Conservation (phyloP, 2,113 vertebrate species). For the Microtus montanus region DNA sequence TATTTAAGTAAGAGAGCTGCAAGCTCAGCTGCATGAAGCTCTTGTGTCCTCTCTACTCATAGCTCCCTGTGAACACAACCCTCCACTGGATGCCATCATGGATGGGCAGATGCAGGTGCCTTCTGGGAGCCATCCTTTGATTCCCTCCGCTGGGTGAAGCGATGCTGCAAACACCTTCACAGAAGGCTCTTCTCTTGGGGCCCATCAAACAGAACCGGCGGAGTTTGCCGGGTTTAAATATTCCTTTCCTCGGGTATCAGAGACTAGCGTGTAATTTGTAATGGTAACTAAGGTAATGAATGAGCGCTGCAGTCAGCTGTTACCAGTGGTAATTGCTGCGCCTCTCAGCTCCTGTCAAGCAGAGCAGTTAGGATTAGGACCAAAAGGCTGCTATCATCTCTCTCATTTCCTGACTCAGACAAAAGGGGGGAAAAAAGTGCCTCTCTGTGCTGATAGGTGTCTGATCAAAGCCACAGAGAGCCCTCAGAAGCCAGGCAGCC, state of each 20-base stretch:
- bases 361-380: slow-evolving; percentile 87
- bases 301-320: slow-evolving; percentile 84
- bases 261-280: slow-evolving; percentile 68
- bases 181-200: slow-evolving; percentile 7
- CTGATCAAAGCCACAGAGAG: slow-evolving; percentile 92
- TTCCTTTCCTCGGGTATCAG: slow-evolving; percentile 58
- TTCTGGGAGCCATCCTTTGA: neutral
- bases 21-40: neutral
- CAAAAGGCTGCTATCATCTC: slow-evolving; percentile 90
- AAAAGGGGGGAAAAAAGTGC: slow-evolving; percentile 86
- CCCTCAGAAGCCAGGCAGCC: slow-evolving; percentile 89
- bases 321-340: slow-evolving; percentile 90
- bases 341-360: slow-evolving; percentile 95
- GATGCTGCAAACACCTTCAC: slow-evolving; percentile 1
- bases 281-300: slow-evolving; percentile 83
- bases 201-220: neutral
- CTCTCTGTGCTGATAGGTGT: slow-evolving; percentile 91
- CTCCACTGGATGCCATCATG: neutral
- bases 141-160: neutral
- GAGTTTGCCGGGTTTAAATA: slow-evolving; percentile 54
- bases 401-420: slow-evolving; percentile 93
- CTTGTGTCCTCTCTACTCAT: neutral
- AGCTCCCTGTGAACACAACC: neutral
- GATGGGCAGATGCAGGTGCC: accelerated
- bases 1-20: neutral